Conservation (phyloP, 2,888 invertebrate genomes). For the Ypsolopha scabrella region DNA sequence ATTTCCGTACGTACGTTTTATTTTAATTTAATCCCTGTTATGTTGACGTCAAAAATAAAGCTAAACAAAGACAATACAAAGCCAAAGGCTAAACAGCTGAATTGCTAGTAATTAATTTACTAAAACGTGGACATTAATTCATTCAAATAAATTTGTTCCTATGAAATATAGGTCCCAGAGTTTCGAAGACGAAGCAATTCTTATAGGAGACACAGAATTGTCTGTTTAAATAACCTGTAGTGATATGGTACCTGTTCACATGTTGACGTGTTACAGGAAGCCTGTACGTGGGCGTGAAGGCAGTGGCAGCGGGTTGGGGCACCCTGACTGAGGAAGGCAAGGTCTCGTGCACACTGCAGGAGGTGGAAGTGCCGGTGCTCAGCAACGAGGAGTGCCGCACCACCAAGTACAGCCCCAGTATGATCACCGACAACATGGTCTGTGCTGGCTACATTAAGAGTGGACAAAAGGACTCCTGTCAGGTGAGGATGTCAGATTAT, state of each 20-base stretch:
- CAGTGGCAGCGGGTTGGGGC: slow-evolving; percentile 89
- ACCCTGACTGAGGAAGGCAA: slow-evolving; percentile 87
- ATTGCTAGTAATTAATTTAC: no score
- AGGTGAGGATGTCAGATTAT: slow-evolving; percentile 61
- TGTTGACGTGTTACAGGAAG: slow-evolving; percentile 53
- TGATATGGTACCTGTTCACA: neutral
- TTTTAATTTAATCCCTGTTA: no score
- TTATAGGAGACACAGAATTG: neutral
- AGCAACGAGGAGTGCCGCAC: slow-evolving; percentile 78
- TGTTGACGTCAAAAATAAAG: no score
- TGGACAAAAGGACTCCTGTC: slow-evolving; percentile 85
- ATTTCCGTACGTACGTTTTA: no score
- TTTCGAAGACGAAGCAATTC: neutral
- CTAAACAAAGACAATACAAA: no score
- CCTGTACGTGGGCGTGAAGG: slow-evolving; percentile 78
- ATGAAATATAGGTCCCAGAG: neutral
- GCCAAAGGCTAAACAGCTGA: no score
- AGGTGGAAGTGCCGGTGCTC: slow-evolving; percentile 82
- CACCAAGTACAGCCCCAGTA: slow-evolving; percentile 84
- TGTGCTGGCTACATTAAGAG: slow-evolving; percentile 82
- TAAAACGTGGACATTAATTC: no score
- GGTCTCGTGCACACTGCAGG: slow-evolving; percentile 84
- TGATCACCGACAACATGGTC: slow-evolving; percentile 92
- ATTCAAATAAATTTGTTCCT: neutral
- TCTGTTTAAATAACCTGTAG: no score